Evolutionary conservation across 2,113 vertebrate genomes (phyloP), one percentile per base, ranked within the genome.

Genomic region (Zosterops hypoxanthus): DNA sequence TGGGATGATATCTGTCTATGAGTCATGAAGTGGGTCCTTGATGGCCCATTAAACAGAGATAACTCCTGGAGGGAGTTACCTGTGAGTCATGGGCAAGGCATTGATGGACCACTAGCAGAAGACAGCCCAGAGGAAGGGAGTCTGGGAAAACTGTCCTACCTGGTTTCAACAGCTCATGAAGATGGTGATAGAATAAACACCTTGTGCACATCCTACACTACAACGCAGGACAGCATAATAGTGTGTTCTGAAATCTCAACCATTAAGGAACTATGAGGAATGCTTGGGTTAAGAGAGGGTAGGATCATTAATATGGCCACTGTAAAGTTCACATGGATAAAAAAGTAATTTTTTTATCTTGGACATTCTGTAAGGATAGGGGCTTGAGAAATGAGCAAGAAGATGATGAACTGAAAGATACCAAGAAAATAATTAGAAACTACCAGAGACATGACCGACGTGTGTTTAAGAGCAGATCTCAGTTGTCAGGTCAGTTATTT

Each of bases 381-480:
- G 2, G 0, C 29, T 68, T 81, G 66, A 72, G 21, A 61, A 87
- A 72, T 25, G 4, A 24, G 6, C 16, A 65, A 59, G 36, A 42
- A 44, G 9, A 72, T 8, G 8, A 63, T 39, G 9, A 94, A 44
- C 16, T 52, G 13, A 70, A 16, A 70, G 1, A 34, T 34, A 34
- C 2, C 3, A 47, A 52, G 14, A 76, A 44, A 66, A 19, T 31
- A 34, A 11, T 31, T 47, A 57, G n/a, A 71, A 79, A 92, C 57
- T 44, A 76, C 5, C 1, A 5, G 20, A 83, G 14, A 61, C 12
- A 22, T 34, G n/a, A 52, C 12, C 47, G 36, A 31, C 0, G 0
- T 21, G 11, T 2, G 15, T 76, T 80, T 87, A 29, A 66, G 21
- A 76, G 21, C 31, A 33, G 28, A 60, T 22, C 12, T 13, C 20